Percentiles rank a stretch among this genome's conserved stretches.
Evolutionary conservation across 2,888 invertebrate species (phyloP).

Genomic region (Pseudococcus longispinus): DNA sequence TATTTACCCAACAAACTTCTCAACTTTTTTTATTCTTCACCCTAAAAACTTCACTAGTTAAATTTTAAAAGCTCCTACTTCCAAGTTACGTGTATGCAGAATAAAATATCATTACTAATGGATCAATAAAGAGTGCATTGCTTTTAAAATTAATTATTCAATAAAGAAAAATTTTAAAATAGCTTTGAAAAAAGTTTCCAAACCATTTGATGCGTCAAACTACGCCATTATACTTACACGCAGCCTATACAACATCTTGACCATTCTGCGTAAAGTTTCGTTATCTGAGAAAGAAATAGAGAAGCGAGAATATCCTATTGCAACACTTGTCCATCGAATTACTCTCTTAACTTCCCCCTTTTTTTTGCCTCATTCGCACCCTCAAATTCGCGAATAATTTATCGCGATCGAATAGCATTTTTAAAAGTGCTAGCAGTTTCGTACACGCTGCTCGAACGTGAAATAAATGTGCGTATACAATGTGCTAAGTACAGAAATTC

Average conservation of each 20-base stretch:
- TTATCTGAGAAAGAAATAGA: not conserved
- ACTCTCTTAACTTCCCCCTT: not conserved
- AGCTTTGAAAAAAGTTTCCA: not conserved
- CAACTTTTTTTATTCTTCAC: not conserved
- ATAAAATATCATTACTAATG: conserved; percentile 37
- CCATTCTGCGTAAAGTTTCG: conserved; percentile 7
- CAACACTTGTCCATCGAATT: not conserved
- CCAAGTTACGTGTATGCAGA: conserved; percentile 4
- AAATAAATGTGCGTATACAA: not conserved
- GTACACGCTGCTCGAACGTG: not conserved
- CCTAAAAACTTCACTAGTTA: not conserved
- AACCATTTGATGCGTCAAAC: not conserved
- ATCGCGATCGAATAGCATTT: conserved; percentile 5
- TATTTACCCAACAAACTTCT: not conserved
- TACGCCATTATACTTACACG: not conserved
- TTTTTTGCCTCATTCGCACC: not conserved
- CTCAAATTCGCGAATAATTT: conserved; percentile 21
- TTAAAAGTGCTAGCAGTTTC: not conserved
- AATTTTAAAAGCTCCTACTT: conserved; percentile 10
- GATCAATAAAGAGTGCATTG: not conserved
- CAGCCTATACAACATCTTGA: not conserved
- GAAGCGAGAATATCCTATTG: not conserved
- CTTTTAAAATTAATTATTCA: conserved; percentile 3
- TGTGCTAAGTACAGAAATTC: conserved; percentile 17
- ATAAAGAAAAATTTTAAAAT: not conserved